A percentile compares a stretch with the other conserved stretches of the same genome.
phyloP scores from a whole-genome alignment of 2,888 invertebrate species.

The Odontomyia ornata region DNA sequence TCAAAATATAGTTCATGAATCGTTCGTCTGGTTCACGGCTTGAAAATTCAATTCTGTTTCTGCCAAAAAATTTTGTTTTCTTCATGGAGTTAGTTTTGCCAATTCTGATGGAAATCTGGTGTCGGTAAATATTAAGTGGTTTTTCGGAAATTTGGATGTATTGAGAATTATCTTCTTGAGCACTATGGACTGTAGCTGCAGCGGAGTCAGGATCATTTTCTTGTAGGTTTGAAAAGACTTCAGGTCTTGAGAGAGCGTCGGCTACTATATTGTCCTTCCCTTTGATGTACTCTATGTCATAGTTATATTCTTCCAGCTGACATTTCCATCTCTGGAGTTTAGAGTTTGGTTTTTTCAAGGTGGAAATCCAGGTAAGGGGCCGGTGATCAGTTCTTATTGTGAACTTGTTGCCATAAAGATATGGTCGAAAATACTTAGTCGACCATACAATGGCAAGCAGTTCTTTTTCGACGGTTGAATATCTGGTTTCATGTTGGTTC shows the following conservation, averaged over 20 bases:
- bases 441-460: constrained; percentile 48
- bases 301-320: background rate
- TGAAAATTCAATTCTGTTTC: background rate
- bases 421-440: constrained; percentile 49
- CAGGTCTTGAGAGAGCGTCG: constrained; percentile 5
- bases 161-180: background rate
- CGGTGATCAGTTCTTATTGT: constrained; percentile 48
- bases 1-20: too few species aligned
- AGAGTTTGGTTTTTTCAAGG: constrained; percentile 7
- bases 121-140: background rate
- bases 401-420: constrained; percentile 47
- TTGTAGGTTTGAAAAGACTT: background rate
- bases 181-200: background rate
- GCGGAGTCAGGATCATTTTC: background rate
- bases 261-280: constrained; percentile 23
- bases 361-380: background rate
- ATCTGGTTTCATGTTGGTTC: constrained; percentile 48
- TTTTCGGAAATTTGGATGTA: constrained; percentile 19
- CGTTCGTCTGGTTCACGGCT: background rate
- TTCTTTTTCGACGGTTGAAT: constrained; percentile 39
- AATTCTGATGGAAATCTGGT: constrained; percentile 21
- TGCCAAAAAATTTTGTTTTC: background rate
- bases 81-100: background rate
- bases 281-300: constrained; percentile 2
- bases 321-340: constrained; percentile 1